A percentile compares a stretch with the other conserved stretches of the same genome.
Conservation (phyloP, 2,797 vertebrate species). For the Enteromius anoplus region DNA sequence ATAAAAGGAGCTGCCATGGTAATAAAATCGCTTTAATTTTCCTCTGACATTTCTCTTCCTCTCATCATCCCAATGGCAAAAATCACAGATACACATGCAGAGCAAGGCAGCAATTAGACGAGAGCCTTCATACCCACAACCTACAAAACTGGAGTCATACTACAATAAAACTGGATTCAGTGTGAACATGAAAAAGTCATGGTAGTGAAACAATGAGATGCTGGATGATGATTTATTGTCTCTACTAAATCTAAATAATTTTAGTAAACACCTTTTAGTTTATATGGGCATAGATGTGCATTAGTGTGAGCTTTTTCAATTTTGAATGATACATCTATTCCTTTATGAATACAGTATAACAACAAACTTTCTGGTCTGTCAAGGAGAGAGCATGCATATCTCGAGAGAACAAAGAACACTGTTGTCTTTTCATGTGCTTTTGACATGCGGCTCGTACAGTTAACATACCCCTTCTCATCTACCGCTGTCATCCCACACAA, state of each 20-base stretch:
- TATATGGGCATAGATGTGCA: neutral
- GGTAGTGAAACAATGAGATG: neutral
- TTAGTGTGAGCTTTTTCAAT: constrained; percentile 3
- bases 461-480: constrained; percentile 3
- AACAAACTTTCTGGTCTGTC: constrained; percentile 40
- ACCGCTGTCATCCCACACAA: constrained; percentile 32
- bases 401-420: constrained; percentile 41
- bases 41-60: constrained; percentile 27
- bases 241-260: neutral
- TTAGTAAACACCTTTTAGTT: neutral
- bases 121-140: neutral
- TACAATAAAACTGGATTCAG: constrained; percentile 2
- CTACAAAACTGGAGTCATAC: neutral
- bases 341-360: constrained; percentile 14
- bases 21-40: constrained; percentile 41
- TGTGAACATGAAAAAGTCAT: constrained; percentile 19
- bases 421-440: constrained; percentile 33
- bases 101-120: neutral
- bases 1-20: constrained; percentile 24
- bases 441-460: constrained; percentile 28
- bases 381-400: constrained; percentile 24
- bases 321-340: constrained; percentile 23
- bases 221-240: neutral
- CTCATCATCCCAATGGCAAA: constrained; percentile 11
- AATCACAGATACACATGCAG: constrained; percentile 10